Percentiles rank a stretch among this genome's conserved stretches.
Evolutionary conservation across 2,797 vertebrate species (phyloP).

Genomic region (Varecia variegata): DNA sequence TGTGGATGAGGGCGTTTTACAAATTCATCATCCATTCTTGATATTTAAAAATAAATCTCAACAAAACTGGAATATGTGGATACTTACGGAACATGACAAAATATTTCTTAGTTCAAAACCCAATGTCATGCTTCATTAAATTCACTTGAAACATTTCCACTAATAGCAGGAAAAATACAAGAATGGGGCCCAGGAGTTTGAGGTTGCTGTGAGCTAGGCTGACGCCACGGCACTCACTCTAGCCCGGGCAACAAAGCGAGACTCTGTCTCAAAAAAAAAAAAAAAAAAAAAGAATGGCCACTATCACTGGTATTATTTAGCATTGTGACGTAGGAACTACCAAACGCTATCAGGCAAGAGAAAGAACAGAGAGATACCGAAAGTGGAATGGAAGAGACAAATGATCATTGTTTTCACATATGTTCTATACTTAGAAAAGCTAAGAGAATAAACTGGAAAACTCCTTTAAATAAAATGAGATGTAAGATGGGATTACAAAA

Average conservation of each 20-base stretch:
- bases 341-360: neutral
- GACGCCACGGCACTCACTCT: no score
- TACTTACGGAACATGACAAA: neutral
- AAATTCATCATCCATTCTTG: neutral
- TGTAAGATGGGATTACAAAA: neutral
- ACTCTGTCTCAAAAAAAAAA: no score
- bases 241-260: no score
- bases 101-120: neutral
- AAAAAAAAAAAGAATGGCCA: neutral
- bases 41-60: neutral
- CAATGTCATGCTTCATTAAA: neutral
- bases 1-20: neutral
- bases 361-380: neutral
- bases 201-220: no score
- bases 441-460: neutral
- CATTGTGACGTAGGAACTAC: fast-evolving
- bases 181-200: no score
- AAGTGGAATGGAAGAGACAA: neutral
- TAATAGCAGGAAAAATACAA: neutral
- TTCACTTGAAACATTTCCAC: neutral
- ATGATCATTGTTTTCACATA: neutral
- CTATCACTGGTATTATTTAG: neutral
- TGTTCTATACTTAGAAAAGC: neutral
- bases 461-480: neutral
- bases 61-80: neutral